A percentile compares a stretch with the other conserved stretches of the same genome.
Evolutionary conservation across 2,797 vertebrate species (phyloP).

Genomic region (Brachyalestes nurse): DNA sequence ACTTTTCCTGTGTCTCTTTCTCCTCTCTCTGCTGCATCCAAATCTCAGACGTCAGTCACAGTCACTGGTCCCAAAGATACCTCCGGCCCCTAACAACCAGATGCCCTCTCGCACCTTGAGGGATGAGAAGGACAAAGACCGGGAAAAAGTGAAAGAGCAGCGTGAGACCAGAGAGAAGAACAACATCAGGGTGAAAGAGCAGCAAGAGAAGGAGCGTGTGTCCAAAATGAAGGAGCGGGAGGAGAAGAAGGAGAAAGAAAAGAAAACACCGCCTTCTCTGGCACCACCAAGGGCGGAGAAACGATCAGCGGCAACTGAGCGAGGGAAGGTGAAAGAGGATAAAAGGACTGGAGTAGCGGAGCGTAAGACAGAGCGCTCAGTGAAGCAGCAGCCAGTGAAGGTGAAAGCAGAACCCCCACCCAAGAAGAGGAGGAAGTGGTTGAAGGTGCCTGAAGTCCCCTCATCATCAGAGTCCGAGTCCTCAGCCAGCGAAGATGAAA

Average conservation of each 20-base stretch:
- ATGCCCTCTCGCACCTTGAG: too few species aligned
- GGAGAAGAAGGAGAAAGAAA: slow-evolving; percentile 62
- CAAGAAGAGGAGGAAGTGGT: slow-evolving; percentile 90
- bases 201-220: slow-evolving; percentile 37
- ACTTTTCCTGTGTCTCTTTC: too few species aligned
- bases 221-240: slow-evolving; percentile 46
- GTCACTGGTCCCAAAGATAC: too few species aligned
- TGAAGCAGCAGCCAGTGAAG: slow-evolving; percentile 53
- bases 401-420: slow-evolving; percentile 75
- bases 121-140: slow-evolving; percentile 44
- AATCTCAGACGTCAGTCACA: too few species aligned
- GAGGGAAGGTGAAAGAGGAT: slow-evolving; percentile 61
- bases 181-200: slow-evolving; percentile 19
- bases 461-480: slow-evolving; percentile 84
- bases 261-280: slow-evolving; percentile 22
- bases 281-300: too few species aligned
- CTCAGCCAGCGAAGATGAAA: slow-evolving; percentile 83
- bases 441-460: slow-evolving; percentile 82
- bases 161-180: slow-evolving; percentile 26
- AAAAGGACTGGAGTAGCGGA: slow-evolving; percentile 63
- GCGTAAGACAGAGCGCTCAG: slow-evolving; percentile 68
- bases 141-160: slow-evolving; percentile 17
- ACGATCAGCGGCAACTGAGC: slow-evolving; percentile 61
- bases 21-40: too few species aligned
- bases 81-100: too few species aligned